Evolutionary conservation across 2,797 vertebrate species (phyloP).

Genomic region (Pantherophis alleghaniensis): DNA sequence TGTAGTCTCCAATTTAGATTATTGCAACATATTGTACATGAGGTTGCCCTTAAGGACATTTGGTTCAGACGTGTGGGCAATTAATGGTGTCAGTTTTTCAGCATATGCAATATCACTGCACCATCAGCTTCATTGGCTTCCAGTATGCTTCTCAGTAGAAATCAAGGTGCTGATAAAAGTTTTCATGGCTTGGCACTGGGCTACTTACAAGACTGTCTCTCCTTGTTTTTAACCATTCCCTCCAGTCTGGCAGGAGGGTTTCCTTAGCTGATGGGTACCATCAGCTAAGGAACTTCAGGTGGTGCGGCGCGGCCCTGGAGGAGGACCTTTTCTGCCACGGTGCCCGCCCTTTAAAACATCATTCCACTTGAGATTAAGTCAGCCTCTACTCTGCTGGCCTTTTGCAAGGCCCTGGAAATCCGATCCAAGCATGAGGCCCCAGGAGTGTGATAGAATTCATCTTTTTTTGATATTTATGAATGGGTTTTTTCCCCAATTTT

Average conservation of each 20-base stretch:
- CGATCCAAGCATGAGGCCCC: background rate
- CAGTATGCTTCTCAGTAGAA: background rate
- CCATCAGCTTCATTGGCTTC: background rate
- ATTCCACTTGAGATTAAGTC: background rate
- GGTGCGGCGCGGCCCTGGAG: too few species aligned
- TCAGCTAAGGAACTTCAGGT: too few species aligned
- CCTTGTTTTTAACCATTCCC: background rate
- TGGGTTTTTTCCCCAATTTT: background rate
- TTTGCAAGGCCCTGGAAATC: background rate
- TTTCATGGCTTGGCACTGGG: background rate
- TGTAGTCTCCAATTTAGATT: background rate
- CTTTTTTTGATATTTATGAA: background rate
- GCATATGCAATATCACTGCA: background rate
- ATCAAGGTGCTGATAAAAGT: background rate
- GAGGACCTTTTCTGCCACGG: background rate
- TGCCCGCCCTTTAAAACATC: background rate
- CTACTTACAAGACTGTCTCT: background rate
- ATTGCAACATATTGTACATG: background rate
- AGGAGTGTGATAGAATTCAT: background rate
- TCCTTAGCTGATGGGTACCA: too few species aligned
- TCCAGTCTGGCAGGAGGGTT: background rate
- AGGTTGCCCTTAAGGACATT: background rate
- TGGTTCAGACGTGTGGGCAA: background rate
- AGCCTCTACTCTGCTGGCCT: background rate
- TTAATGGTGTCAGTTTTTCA: background rate